phyloP scores from a whole-genome alignment of 2,113 vertebrate genomes.

The Amazona vittata region DNA sequence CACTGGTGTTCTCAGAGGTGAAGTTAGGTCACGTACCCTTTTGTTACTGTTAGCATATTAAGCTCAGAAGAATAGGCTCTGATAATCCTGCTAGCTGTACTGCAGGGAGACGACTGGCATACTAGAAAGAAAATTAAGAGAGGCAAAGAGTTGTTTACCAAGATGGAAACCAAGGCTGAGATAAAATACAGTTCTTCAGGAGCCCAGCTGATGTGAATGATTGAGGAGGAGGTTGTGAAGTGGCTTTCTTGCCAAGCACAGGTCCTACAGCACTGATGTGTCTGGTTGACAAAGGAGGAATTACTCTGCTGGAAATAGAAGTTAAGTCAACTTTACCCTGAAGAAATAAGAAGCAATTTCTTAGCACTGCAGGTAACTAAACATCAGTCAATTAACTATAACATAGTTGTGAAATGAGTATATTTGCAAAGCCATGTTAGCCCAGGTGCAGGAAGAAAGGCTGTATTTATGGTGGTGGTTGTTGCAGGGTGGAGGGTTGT shows the following conservation, averaged over 20 bases:
- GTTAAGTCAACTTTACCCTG: background rate
- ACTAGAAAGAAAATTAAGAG: background rate
- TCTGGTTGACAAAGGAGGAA: background rate
- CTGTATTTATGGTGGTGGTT: background rate
- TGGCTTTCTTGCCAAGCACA: accelerated
- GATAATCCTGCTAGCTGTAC: background rate
- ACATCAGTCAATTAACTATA: background rate
- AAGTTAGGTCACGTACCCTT: background rate
- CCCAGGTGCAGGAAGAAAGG: background rate
- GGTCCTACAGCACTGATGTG: background rate
- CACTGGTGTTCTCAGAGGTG: background rate
- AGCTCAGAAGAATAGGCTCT: background rate
- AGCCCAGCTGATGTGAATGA: background rate
- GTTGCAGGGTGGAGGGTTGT: background rate
- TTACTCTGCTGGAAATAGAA: background rate
- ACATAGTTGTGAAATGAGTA: background rate
- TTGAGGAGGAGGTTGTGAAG: background rate
- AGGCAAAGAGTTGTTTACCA: background rate
- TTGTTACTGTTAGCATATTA: background rate
- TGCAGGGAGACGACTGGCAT: background rate
- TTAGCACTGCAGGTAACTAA: background rate
- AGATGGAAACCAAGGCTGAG: background rate
- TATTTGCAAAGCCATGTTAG: background rate
- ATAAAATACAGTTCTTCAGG: background rate
- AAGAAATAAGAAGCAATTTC: background rate